A percentile compares a stretch with the other conserved stretches of the same genome.
phyloP scores from a whole-genome alignment of 2,113 vertebrate species.

The Junco hyemalis region DNA sequence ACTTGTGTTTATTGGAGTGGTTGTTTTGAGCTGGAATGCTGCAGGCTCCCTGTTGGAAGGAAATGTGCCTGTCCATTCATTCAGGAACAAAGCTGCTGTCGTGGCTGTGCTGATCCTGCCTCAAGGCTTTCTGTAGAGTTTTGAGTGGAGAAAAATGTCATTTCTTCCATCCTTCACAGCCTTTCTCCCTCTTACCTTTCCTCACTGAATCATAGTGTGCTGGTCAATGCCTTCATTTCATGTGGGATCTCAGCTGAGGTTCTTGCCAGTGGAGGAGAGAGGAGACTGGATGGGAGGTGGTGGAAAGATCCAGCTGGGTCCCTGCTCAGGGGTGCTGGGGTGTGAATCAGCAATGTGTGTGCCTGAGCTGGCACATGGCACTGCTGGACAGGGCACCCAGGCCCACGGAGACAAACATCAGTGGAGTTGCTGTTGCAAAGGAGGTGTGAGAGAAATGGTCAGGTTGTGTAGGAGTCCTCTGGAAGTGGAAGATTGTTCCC shows the following conservation, averaged over 20 bases:
- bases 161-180: neutral
- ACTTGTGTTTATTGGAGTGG: neutral
- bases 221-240: neutral
- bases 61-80: neutral
- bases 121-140: neutral
- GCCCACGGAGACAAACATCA: neutral
- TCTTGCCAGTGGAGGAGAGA: neutral
- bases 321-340: neutral
- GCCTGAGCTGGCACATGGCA: neutral
- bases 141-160: neutral
- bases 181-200: neutral
- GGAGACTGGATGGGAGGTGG: neutral
- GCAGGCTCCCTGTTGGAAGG: neutral
- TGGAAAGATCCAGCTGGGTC: neutral
- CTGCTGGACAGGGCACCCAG: neutral
- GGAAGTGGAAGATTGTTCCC: neutral
- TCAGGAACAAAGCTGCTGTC: neutral
- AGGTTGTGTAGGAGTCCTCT: neutral
- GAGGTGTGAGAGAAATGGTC: neutral
- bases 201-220: accelerated
- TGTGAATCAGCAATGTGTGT: neutral
- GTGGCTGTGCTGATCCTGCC: neutral
- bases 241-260: neutral
- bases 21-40: conserved; percentile 11
- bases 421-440: neutral